Evolutionary conservation across 2,888 invertebrate species (phyloP), one percentile per base, ranked within the genome.

Genomic region (Tetropium fuscum): DNA sequence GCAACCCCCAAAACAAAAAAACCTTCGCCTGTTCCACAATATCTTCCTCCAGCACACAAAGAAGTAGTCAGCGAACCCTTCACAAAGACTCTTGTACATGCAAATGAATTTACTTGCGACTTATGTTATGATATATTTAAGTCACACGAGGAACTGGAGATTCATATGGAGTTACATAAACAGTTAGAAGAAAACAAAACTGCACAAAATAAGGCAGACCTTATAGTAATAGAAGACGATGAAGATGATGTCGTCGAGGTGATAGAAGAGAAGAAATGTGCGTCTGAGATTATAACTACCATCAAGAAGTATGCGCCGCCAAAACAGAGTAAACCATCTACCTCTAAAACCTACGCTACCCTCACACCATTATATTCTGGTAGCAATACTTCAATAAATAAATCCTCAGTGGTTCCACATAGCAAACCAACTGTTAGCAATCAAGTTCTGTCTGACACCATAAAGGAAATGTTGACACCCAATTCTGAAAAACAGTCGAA

Each of bases 101-200:
- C 30, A n/a, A 22, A 8, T n/a, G 63, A 60, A 40, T 45, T 83
- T 82, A 64, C 65, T 13, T 74, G 74, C 30, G 68, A 71, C n/a
- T 55, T 70, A 3, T 77, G 77, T 53, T 75, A 74, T 16, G 74
- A 75, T 34, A 64, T 68, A 27, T 76, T 75, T 53, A 56, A 63
- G 10, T 55, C 68, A 3, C 58, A 68, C 53, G 68, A 70, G 25
- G 68, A 72, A 19, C 43, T 77, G 16, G 55, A 56, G 1, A 60
- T 41, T 10, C 77, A 77, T 44, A 69, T 68, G 38, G 60, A 66
- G 30, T 60, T 69, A 4, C 67, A 71, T 16, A 62, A 61, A 55
- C 48, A 66, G 25, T 19, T 68, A 10, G 64, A 66, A 8, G 40
- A 53, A 11, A n/a, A n/a, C n/a, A n/a, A n/a, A n/a, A n/a, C n/a